Conservation (phyloP, 2,113 vertebrate species). For the Hoplias malabaricus region DNA sequence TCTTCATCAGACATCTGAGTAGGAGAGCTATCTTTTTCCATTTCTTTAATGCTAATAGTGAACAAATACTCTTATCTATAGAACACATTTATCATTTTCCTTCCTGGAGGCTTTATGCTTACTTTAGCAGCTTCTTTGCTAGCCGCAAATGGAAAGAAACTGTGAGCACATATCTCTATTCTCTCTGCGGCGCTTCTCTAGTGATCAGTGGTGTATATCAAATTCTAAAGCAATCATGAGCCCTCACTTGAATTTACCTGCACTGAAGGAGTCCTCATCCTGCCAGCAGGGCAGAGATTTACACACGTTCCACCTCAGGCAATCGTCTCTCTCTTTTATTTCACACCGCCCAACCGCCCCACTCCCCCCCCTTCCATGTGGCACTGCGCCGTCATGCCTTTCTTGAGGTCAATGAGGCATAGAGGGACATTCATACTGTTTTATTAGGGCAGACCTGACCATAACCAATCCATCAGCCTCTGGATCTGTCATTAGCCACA, state of each 20-base stretch:
- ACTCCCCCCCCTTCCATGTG: neutral
- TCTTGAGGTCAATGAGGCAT: slow-evolving; percentile 35
- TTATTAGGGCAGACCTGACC: slow-evolving; percentile 5
- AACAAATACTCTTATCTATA: neutral
- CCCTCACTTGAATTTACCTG: neutral
- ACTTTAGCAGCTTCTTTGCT: neutral
- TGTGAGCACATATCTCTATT: neutral
- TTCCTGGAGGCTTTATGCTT: neutral
- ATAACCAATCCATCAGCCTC: slow-evolving; percentile 6
- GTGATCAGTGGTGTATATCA: slow-evolving; percentile 13
- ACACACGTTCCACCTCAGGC: neutral
- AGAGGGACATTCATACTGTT: slow-evolving; percentile 14
- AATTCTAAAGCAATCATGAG: neutral
- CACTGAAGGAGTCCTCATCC: neutral
- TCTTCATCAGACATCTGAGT: neutral
- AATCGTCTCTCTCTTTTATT: neutral
- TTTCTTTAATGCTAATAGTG: neutral
- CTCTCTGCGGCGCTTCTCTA: neutral
- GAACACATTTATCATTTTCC: neutral
- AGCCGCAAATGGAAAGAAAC: neutral
- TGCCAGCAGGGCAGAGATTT: neutral
- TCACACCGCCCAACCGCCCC: no score
- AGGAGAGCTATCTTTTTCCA: neutral
- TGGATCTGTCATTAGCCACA: neutral
- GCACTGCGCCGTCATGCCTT: neutral